Conservation (phyloP, 2,888 invertebrate genomes). For the Hedya salicella region DNA sequence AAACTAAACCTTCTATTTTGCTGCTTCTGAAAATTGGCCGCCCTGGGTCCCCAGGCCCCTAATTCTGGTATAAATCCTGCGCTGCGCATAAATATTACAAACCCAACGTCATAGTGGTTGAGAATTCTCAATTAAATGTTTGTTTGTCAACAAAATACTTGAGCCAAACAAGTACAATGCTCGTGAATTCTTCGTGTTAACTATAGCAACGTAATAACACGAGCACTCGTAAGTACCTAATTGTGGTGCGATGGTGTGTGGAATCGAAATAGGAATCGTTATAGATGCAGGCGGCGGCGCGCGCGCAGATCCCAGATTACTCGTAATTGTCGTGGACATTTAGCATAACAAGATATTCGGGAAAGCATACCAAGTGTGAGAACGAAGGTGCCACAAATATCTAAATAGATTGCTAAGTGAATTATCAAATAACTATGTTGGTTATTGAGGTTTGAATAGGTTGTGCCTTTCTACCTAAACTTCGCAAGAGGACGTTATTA, state of each 20-base stretch:
- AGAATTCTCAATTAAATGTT: too few relatives aligned
- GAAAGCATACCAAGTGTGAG: conserved; percentile 24
- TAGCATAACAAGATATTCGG: conserved; percentile 20
- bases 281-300: conserved; percentile 15
- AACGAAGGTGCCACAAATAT: conserved; percentile 10
- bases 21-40: too few relatives aligned
- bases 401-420: neutral
- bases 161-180: neutral
- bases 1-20: too few relatives aligned
- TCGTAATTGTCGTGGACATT: conserved; percentile 27
- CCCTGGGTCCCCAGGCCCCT: too few relatives aligned
- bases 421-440: neutral
- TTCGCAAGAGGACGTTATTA: too few relatives aligned
- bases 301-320: conserved; percentile 21
- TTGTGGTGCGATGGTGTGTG: neutral
- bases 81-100: too few relatives aligned
- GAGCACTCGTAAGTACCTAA: too few relatives aligned
- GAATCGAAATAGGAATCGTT: conserved; percentile 16
- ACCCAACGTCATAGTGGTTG: neutral
- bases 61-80: too few relatives aligned
- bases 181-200: conserved; percentile 12
- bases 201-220: conserved; percentile 3
- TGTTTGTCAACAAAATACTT: too few relatives aligned
- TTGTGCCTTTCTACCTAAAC: too few relatives aligned
- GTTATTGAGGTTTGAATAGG: too few relatives aligned